Evolutionary conservation across 2,113 vertebrate genomes (phyloP), one percentile per base, ranked within the genome.

Genomic region (Heterochromis multidens): DNA sequence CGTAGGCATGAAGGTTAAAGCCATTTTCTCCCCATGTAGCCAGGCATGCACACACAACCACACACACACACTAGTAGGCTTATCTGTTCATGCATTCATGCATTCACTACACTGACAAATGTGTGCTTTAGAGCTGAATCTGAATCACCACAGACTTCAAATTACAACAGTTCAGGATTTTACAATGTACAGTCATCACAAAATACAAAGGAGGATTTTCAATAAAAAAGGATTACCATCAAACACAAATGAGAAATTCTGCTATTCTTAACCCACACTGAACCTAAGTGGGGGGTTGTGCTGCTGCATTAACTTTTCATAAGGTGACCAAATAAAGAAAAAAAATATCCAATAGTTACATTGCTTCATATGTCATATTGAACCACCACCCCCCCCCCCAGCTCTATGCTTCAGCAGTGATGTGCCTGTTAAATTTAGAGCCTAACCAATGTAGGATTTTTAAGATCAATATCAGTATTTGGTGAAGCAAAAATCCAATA

Each of bases 1-100:
- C 93, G 91, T 94, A 90, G 91, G 89, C 93, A 94, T 95, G 95
- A 96, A 96, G 95, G 94, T 96, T 92, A 96, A 94, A 95, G 93
- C 77, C 87, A 93, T 94, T 94, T 94, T 94, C 92, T 91, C 89
- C 85, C 59, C 40, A 86, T 86, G 87, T 79, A 91, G 82, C 46
- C 86, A 76, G 5, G 56, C 37, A 12, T 70, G 61, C 80, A 59
- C 21, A 57, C 27, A 61, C 72, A 63, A 14, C 17, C 43, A 25
- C 67, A 80, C 77, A 54, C 57, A 46, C 61, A 14, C 21, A 35
- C 54, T 27, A 33, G 21, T 27, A 25, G 62, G 33, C 78, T 76
- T 65, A 76, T 72, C 74, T 46, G 23, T 43, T 85, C 74, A 63
- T 80, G 81, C 83, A 9, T 43, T 81, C 87, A 81, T 84, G 79